phyloP scores from a whole-genome alignment of 2,113 vertebrate genomes.

The Poecilia latipinna region DNA sequence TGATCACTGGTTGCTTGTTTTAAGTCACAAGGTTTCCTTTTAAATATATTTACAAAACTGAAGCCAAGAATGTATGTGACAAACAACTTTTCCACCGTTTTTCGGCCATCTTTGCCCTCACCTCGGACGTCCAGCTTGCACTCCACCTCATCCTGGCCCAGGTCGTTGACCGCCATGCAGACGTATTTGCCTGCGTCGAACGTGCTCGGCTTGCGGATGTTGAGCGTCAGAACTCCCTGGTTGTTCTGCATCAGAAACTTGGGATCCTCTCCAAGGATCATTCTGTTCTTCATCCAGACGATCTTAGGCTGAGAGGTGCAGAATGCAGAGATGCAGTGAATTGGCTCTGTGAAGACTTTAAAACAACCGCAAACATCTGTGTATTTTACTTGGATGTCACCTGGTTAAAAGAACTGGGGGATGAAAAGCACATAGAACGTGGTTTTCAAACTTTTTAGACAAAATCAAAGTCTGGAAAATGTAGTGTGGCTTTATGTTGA shows the following conservation, averaged over 20 bases:
- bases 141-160: conserved; percentile 85
- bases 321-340: not conserved
- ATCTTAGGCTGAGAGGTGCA: conserved; percentile 84
- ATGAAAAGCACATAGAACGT: not conserved
- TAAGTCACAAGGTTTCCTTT: not conserved
- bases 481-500: not conserved
- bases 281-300: conserved; percentile 90
- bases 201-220: conserved; percentile 86
- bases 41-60: not conserved
- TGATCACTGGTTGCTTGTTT: not conserved
- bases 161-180: conserved; percentile 85
- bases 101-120: conserved; percentile 36
- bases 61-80: not conserved
- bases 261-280: conserved; percentile 85
- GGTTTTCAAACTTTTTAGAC: not conserved
- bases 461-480: not conserved
- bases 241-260: conserved; percentile 89
- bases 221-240: conserved; percentile 89
- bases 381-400: not conserved
- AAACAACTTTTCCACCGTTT: not conserved
- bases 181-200: conserved; percentile 87
- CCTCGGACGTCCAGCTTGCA: conserved; percentile 85
- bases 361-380: not conserved
- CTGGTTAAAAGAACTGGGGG: not conserved
- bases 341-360: not conserved